These are phyloP conservation scores for Polyergus mexicanus DNA, from an alignment of 1,140 invertebrate species.

Conservation along the genomic window DNA sequence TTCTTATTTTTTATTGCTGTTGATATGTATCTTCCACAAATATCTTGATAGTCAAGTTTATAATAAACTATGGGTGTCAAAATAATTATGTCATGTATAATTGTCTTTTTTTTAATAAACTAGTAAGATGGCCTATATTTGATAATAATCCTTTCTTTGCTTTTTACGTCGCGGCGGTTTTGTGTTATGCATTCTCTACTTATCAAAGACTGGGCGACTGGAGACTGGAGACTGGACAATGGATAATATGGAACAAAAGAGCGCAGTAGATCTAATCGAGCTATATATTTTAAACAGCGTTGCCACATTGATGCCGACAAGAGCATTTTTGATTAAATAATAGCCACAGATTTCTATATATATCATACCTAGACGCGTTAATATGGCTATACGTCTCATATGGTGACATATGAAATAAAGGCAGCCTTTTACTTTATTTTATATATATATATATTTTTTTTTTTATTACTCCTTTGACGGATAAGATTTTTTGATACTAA, in stretches of 20 bases:
- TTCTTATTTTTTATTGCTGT: not conserved
- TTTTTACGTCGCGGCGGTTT: not conserved
- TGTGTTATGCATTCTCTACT: not conserved
- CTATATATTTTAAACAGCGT: not conserved
- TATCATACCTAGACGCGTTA: too few species aligned
- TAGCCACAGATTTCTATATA: too few species aligned
- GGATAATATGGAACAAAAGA: not conserved
- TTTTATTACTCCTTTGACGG: not conserved
- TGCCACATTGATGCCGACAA: conserved; percentile 6
- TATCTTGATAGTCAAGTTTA: not conserved
- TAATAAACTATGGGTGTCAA: not conserved
- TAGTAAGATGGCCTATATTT: not conserved
- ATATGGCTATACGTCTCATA: too few species aligned
- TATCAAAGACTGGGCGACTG: not conserved
- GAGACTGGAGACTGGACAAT: too few species aligned
- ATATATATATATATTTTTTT: not conserved
- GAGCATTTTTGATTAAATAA: too few species aligned
- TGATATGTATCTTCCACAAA: not conserved
- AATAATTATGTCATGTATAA: not conserved
- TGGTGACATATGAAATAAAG: too few species aligned
- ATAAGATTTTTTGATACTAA: not conserved
- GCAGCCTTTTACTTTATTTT: too few species aligned
- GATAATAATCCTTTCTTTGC: not conserved
- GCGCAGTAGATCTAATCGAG: too few species aligned
- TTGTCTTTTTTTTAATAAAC: not conserved